Evolutionary conservation across 2,797 vertebrate genomes (phyloP).

Genomic region (Labeo calbasu): DNA sequence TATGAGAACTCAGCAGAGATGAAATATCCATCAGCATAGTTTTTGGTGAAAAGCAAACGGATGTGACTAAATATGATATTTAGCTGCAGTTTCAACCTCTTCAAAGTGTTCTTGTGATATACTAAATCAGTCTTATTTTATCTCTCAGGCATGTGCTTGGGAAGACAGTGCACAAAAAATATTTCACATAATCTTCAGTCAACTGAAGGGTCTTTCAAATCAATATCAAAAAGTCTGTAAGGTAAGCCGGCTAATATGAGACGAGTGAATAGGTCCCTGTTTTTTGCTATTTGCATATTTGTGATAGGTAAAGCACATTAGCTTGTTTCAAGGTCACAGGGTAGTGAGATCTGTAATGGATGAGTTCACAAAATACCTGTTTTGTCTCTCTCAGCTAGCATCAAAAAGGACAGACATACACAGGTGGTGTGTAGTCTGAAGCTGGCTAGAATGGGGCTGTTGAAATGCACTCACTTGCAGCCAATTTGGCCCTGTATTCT

Average conservation of each 20-base stretch:
- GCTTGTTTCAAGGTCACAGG: conserved; percentile 33
- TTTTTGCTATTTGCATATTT: conserved; percentile 27
- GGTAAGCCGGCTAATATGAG: conserved; percentile 2
- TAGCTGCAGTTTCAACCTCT: background rate
- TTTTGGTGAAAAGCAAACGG: background rate
- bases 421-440: conserved; percentile 47
- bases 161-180: background rate
- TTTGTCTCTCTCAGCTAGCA: conserved; percentile 40
- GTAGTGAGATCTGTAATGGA: conserved; percentile 27
- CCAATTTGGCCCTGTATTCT: conserved; percentile 25
- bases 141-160: background rate
- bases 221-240: background rate
- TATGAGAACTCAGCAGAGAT: background rate
- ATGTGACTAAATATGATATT: conserved; percentile 4
- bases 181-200: background rate
- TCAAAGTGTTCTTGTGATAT: conserved; percentile 2
- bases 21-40: conserved; percentile 13
- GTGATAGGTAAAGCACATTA: conserved; percentile 18
- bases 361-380: conserved; percentile 25
- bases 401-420: conserved; percentile 7
- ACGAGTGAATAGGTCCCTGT: background rate
- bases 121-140: conserved; percentile 4
- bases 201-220: conserved; percentile 9
- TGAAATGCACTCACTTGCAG: conserved; percentile 16
- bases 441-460: conserved; percentile 23